phyloP scores from a whole-genome alignment of 2,113 vertebrate species.

The Grammomys dolichurus region DNA sequence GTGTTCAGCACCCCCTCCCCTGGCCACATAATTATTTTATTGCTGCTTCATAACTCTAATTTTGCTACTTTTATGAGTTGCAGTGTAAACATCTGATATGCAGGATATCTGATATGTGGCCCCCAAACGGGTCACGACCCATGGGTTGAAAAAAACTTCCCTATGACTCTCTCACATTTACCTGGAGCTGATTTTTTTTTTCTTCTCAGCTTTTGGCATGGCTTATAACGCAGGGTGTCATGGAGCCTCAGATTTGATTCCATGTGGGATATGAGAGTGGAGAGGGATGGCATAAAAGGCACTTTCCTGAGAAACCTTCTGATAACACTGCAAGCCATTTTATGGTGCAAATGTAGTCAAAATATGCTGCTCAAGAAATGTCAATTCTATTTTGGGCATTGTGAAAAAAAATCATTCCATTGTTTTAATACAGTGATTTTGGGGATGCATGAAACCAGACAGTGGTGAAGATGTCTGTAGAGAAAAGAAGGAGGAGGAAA shows the following conservation, averaged over 20 bases:
- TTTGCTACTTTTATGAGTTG: not conserved
- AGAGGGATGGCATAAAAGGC: not conserved
- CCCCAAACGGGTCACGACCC: not conserved
- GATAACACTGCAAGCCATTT: too few relatives aligned
- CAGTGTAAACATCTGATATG: not conserved
- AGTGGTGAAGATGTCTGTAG: not conserved
- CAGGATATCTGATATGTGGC: not conserved
- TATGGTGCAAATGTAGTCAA: not conserved
- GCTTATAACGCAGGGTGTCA: not conserved
- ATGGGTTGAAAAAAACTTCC: not conserved
- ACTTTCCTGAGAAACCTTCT: not conserved
- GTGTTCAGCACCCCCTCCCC: not conserved
- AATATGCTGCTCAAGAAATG: not conserved
- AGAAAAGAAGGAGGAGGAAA: not conserved
- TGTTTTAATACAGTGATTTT: not conserved
- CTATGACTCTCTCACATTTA: not conserved
- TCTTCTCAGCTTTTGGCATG: not conserved
- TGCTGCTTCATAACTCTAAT: not conserved
- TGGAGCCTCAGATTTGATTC: not conserved
- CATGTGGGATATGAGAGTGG: accelerated
- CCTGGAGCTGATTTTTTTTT: not conserved
- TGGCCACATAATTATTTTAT: not conserved
- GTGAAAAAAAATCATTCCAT: not conserved
- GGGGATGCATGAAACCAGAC: not conserved
- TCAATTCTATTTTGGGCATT: not conserved